A percentile compares a stretch with the other conserved stretches of the same genome.
Evolutionary conservation across 2,888 invertebrate genomes (phyloP).

Genomic region (Prosapia bicincta): DNA sequence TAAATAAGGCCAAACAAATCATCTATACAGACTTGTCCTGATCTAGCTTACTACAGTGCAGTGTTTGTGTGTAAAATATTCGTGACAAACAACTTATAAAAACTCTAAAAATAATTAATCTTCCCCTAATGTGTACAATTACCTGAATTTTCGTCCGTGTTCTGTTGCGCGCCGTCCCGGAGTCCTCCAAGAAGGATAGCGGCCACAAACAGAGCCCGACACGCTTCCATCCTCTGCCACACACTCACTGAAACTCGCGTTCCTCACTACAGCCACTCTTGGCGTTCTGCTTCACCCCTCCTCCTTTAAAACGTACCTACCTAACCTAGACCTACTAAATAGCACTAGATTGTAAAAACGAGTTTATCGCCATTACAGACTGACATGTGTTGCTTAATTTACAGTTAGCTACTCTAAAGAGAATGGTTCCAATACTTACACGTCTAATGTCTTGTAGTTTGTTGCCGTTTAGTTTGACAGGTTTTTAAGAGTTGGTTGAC

Average conservation of each 20-base stretch:
- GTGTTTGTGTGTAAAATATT: too few relatives aligned
- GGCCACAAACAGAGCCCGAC: background rate
- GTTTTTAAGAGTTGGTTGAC: too few relatives aligned
- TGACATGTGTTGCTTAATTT: background rate
- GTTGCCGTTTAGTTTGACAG: too few relatives aligned
- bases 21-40: too few relatives aligned
- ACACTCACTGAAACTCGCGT: background rate
- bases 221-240: background rate
- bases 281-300: background rate
- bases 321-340: background rate
- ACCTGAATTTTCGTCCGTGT: background rate
- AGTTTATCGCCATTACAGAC: background rate
- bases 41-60: too few relatives aligned
- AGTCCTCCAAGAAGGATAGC: background rate
- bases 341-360: background rate
- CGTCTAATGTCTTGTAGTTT: too few relatives aligned
- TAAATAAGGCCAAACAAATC: too few relatives aligned
- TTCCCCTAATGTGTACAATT: background rate
- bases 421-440: too few relatives aligned
- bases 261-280: background rate
- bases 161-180: background rate
- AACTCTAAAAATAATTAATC: too few relatives aligned
- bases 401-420: too few relatives aligned
- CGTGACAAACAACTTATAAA: too few relatives aligned
- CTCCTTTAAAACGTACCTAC: background rate